Base-by-base conservation (phyloP, 2,888 invertebrate genomes). In the Corythucha ciliata region DNA sequence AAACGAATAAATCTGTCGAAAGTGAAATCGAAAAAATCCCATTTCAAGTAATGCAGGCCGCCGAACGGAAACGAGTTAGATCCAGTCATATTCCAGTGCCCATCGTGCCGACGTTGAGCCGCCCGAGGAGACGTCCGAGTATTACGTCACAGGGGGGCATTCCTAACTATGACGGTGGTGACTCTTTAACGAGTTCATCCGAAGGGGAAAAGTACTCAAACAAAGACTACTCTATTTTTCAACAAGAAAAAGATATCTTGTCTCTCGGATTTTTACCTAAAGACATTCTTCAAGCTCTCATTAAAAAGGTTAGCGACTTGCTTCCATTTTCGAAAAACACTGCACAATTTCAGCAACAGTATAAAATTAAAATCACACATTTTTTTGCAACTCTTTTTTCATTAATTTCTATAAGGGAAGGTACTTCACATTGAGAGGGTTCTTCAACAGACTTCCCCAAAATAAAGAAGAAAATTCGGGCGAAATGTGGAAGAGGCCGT, bases 211-310 rank as follows among this genome's bases (percentile, higher is more conserved):
- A 55, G 20, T 52, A 52, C 29, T 32, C 16, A 32, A 21, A 18
- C 5, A 27, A 40, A 2, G 53, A 44, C 24, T 48, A 45, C 48
- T 42, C 36, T 33, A n/a, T 33, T 25, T 42, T 48, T 10, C 34
- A 48, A 21, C 29, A 47, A 21, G 49, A 81, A 61, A 77, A 78
- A 27, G 64, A 79, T 32, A 75, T 72, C 6, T 68, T 80, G 24
- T 74, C 83, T 12, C 76, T 78, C 48, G 41, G 48, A 41, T 56
- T 57, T 34, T 54, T 56, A 14, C 56, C 52, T 42, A 71, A 71
- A 52, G 73, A 77, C 53, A 74, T 79, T 4, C 65, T 79, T 18
- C 73, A 77, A 58, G 79, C 83, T 63, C 70, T 83, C 40, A 79
- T 80, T 60, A 81, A 80, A 40, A 54, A 57, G 57, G 56, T 56